A percentile compares a stretch with the other conserved stretches of the same genome.
These are phyloP conservation scores for Pelosia muscerda DNA, from an alignment of 2,888 invertebrate genomes.

Conservation along the genomic window DNA sequence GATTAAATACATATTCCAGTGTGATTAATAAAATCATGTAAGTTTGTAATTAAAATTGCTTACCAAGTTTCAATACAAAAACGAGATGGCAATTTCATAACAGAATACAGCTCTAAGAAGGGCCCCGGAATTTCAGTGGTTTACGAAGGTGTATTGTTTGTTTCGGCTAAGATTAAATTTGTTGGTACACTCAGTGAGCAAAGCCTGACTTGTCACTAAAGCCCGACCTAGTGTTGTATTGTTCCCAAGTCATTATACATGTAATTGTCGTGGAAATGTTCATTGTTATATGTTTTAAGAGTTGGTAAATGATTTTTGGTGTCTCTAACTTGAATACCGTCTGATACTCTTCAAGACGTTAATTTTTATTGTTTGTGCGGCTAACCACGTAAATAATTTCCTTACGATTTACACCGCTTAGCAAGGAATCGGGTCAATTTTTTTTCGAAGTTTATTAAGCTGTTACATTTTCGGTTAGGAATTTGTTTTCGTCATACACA, in stretches of 20 bases:
- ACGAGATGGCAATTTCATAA: not conserved
- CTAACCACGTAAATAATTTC: too few species aligned
- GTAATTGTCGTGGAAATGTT: not conserved
- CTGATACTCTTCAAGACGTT: too few species aligned
- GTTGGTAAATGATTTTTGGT: not conserved
- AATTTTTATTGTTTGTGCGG: too few species aligned
- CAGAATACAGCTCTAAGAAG: slow-evolving; percentile 44
- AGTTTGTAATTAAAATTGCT: not conserved
- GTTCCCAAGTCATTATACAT: slow-evolving; percentile 26
- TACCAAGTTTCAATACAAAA: not conserved
- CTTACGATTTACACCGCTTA: too few species aligned
- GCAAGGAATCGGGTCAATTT: too few species aligned
- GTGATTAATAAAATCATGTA: too few species aligned
- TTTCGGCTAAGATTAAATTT: slow-evolving; percentile 54
- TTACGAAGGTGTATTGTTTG: slow-evolving; percentile 59
- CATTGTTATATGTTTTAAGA: not conserved
- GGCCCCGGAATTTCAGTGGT: slow-evolving; percentile 52
- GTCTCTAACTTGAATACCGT: not conserved
- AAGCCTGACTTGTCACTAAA: slow-evolving; percentile 44
- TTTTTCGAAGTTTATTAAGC: too few species aligned
- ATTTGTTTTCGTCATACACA: too few species aligned
- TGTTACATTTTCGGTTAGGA: too few species aligned
- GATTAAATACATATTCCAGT: too few species aligned
- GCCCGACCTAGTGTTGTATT: slow-evolving; percentile 38
- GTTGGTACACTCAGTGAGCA: slow-evolving; percentile 35